Evolutionary conservation across 2,113 vertebrate species (phyloP), one percentile per base, ranked within the genome.

Genomic region (Petaurus breviceps): DNA sequence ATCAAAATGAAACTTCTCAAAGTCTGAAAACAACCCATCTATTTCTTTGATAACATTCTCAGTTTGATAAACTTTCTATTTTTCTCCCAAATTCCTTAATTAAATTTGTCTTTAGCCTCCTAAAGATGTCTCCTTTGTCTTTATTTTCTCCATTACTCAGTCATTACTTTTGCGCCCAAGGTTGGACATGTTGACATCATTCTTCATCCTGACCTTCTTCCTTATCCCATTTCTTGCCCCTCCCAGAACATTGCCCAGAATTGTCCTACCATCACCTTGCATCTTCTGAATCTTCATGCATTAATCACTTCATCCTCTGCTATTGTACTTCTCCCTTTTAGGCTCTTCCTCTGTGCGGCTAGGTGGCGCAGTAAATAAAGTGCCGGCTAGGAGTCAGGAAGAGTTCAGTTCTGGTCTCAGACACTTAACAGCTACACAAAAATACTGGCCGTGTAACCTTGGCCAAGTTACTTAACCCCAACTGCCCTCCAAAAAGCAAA

Each of bases 61-160:
- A 92, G 16, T 61, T 95, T 61, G 92, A 47, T 55, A 19, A 91
- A 37, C 25, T 28, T 49, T 84, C 90, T 1, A 51, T 22, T 0
- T 55, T 52, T 94, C 3, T 50, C 22, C 92, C 50, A 90, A 93
- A 89, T 43, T 94, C 47, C 57, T 7, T 68, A 68, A 96, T 28
- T 23, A 90, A 90, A 54, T 91, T 43, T 51, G 0, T 6, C 37
- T 95, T 93, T 55, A 51, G 1, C 46, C 54, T 0, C 8, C 0
- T 12, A 52, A 5, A 94, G 51, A 14, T 25, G 0, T 89, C 91
- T 92, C 9, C 89, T 11, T 94, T 19, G 0, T 61, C 28, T 46
- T 68, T n/a, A 3, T 0, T 91, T 6, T 54, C 14, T 8, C 28
- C 37, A 94, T 68, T 91, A 50, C 2, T 92, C 0, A 90, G 52